Conservation (phyloP, 2,797 vertebrate species). For the Phalloptychus januarius region DNA sequence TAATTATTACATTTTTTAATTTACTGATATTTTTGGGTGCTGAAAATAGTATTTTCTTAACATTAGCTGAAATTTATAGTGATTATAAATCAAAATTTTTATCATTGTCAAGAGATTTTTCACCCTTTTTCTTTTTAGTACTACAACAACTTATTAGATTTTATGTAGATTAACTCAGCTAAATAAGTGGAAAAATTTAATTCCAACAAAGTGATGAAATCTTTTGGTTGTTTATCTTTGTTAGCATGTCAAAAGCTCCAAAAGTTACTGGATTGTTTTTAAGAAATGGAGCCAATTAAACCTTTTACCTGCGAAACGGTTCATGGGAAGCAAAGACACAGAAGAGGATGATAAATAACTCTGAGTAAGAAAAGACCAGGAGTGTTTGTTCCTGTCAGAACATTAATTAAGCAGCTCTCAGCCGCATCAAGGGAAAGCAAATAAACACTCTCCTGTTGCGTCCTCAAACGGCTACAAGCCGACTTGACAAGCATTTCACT, state of each 20-base stretch:
- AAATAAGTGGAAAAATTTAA: not conserved
- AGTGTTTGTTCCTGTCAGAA: conserved; percentile 7
- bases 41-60: no score
- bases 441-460: not conserved
- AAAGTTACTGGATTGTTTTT: not conserved
- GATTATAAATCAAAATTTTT: no score
- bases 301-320: not conserved
- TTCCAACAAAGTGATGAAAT: not conserved
- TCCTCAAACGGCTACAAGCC: not conserved
- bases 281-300: not conserved
- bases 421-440: conserved; percentile 2
- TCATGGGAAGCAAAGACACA: not conserved
- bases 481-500: conserved; percentile 2
- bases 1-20: no score
- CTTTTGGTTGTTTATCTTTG: not conserved
- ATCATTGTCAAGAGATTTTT: no score
- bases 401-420: conserved; percentile 9
- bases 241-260: not conserved
- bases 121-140: not conserved
- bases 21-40: no score
- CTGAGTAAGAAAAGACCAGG: conserved; percentile 1
- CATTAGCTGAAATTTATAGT: no score
- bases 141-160: conserved; percentile 23
- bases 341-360: conserved; percentile 1
- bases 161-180: conserved; percentile 15